These are phyloP conservation scores for Teleogryllus oceanicus DNA, from an alignment of 2,888 invertebrate species.

Conservation along the genomic window DNA sequence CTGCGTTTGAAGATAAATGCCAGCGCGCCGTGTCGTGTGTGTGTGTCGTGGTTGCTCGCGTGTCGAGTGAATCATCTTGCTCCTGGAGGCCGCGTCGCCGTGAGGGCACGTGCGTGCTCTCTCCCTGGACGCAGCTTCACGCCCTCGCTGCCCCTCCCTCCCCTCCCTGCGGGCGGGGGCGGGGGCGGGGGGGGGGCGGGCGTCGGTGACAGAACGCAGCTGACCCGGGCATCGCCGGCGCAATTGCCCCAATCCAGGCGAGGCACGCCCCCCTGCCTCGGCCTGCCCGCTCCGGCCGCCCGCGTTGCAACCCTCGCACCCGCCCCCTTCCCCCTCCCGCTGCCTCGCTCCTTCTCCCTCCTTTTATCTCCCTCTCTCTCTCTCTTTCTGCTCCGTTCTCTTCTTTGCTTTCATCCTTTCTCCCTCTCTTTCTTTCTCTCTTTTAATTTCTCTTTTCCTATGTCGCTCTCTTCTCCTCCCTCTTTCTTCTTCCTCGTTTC, in stretches of 20 bases:
- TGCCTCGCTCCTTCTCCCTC: no score
- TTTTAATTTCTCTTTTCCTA: background rate
- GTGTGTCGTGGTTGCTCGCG: no score
- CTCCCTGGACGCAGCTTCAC: background rate
- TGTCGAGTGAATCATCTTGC: no score
- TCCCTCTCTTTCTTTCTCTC: background rate
- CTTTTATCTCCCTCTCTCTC: background rate
- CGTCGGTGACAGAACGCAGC: constrained; percentile 29
- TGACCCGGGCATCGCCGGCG: background rate
- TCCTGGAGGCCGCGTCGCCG: no score
- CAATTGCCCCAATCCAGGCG: background rate
- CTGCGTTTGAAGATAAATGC: no score
- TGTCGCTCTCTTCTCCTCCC: no score
- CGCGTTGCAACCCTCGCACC: background rate
- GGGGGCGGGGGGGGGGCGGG: constrained; percentile 41
- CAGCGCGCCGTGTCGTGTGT: no score
- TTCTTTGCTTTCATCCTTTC: no score
- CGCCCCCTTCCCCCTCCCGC: no score
- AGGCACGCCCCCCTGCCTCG: background rate
- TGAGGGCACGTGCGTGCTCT: no score
- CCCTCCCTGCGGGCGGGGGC: constrained; percentile 41
- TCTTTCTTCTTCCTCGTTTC: no score
- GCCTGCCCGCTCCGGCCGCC: background rate
- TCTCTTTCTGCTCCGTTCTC: background rate
- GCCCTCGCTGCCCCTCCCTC: background rate